Evolutionary conservation across 2,888 invertebrate genomes (phyloP), one percentile per base, ranked within the genome.

Genomic region (Flexamia atlantica): DNA sequence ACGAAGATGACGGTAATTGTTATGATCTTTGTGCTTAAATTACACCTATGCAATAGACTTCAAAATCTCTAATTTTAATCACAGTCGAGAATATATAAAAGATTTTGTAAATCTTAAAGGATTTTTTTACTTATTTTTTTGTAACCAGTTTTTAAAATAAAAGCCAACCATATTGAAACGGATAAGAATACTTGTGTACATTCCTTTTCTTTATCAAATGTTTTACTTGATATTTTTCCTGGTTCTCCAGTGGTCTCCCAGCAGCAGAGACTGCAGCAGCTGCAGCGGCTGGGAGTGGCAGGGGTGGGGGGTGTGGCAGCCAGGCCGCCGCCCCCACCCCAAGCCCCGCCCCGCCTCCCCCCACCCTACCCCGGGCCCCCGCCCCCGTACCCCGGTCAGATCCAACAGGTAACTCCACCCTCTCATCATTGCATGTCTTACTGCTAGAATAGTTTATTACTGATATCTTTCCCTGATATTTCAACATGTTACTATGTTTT

Each of bases 281-380:
- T 81, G 57, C 85, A 84, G n/a, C 23, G 83, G 17, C 46, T 83
- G 3, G 70, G 46, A 12, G 85, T 64, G 12, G 42, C 76, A n/a
- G 82, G 74, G 2, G 82, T 82, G 7, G 76, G 81, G 9, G 72
- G 42, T 42, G 79, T 83, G 23, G 81, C 86, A 20, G 86, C 86
- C 3, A 70, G 85, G 20, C 82, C 85, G 12, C 84, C 76, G 4
- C 32, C 74, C n/a, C 79, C 80, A 25, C 82, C 83, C 50, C 74
- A 86, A 83, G 85, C 83, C 14, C 85, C 86, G 4, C 87, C 87
- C 25, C 86, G 87, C 0, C 95, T 95, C 2, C 95, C 95, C 82
- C 95, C 95, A 40, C 94, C 95, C 84, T 93, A 94, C 90, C 94
- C 94, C 28, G 94, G 94, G 74, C 94, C 94, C 7, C 94, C 95